Evolutionary conservation across 2,888 invertebrate species (phyloP).

Genomic region (Netelia fuscicornis): DNA sequence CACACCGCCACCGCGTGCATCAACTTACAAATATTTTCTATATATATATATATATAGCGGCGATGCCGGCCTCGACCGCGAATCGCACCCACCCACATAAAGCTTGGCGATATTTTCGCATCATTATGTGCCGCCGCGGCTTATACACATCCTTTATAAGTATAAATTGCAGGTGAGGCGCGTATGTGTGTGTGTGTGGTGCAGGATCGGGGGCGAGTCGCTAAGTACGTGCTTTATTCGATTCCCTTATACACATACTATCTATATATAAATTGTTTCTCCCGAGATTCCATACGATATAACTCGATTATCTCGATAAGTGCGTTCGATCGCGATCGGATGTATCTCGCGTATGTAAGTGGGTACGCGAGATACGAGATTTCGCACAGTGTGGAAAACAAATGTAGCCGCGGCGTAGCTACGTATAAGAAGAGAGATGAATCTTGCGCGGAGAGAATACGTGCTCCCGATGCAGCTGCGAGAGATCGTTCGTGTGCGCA

Average conservation of each 20-base stretch:
- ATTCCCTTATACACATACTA: constrained; percentile 8
- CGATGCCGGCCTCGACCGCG: constrained; percentile 63
- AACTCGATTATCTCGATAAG: constrained; percentile 62
- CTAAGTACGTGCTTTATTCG: constrained; percentile 30
- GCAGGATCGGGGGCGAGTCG: constrained; percentile 33
- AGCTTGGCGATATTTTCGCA: constrained; percentile 58
- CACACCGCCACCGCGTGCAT: constrained; percentile 29
- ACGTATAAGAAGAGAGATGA: not conserved
- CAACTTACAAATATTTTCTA: not conserved
- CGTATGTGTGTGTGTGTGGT: not conserved
- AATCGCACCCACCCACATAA: constrained; percentile 65
- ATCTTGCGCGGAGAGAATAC: constrained; percentile 25
- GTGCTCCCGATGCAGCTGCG: constrained; percentile 28
- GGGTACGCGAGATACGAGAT: constrained; percentile 24
- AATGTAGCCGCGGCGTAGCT: not conserved
- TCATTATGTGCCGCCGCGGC: constrained; percentile 47
- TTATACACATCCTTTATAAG: constrained; percentile 39
- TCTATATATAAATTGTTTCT: not conserved
- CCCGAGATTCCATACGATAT: constrained; percentile 50
- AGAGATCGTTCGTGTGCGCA: constrained; percentile 7
- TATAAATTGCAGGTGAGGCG: constrained; percentile 54
- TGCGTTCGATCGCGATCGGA: constrained; percentile 48
- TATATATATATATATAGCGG: not conserved
- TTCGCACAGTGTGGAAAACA: constrained; percentile 38
- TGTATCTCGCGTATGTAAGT: constrained; percentile 12